Base-by-base conservation (phyloP, 2,113 vertebrate genomes). In the Sclerurus mexicanus region DNA sequence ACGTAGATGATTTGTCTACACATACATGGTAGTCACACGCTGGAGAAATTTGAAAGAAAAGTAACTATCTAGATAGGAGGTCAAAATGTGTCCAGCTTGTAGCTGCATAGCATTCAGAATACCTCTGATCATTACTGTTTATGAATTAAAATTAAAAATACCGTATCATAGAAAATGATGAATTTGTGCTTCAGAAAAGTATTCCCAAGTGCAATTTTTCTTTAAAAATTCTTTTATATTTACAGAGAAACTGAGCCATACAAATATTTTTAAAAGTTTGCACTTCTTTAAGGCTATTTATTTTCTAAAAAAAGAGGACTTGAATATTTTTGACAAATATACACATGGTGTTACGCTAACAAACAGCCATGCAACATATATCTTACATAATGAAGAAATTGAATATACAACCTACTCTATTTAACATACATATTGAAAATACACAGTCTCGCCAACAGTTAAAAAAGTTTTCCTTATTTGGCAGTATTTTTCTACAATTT, bases 281-380 rank as follows among this genome's bases (percentile, higher is more conserved):
- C 95, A 96, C 95, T 97, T 92, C 96, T 97, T 98, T 98, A 98
- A 98, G 98, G 98, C 98, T 98, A 98, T 97, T 97, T 98, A 95
- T 97, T 98, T 92, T 96, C 97, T 98, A 98, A 95, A 98, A 89
- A 98, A 98, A 98, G 96, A 97, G 97, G 95, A 98, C 96, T 97
- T 97, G 77, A 98, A 91, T 98, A 95, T 97, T 98, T 96, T 96
- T 97, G 98, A 98, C 98, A 98, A 97, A 97, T 98, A 97, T 98
- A 98, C 97, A 97, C 89, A 85, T 96, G 97, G 87, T 98, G 95
- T 96, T 97, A 98, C 80, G 94, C 96, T 97, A 97, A 98, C 97
- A 97, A 98, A 98, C 97, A 81, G 97, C 98, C 98, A 98, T 98
- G 98, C 98, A 98, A 98, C 97, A 97, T 96, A 86, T 97, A 97